Conservation (phyloP, 2,888 invertebrate genomes). For the Tetranychus truncatus region DNA sequence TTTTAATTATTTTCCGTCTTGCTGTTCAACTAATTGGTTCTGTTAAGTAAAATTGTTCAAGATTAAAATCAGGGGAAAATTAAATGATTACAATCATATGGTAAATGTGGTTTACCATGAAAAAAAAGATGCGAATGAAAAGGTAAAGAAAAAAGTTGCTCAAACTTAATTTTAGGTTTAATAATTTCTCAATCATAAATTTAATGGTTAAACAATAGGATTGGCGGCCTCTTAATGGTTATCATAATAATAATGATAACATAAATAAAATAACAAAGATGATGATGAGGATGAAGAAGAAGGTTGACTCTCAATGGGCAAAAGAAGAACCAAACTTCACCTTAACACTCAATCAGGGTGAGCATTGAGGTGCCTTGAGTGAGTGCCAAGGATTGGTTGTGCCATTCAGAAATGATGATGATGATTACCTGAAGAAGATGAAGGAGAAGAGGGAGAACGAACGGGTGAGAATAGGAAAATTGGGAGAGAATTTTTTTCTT, state of each 20-base stretch:
- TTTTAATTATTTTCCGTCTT: too few species aligned
- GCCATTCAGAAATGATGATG: neutral
- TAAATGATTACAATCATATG: too few species aligned
- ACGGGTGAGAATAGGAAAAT: constrained; percentile 1
- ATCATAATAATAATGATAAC: neutral
- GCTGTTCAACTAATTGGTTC: too few species aligned
- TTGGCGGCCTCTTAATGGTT: neutral
- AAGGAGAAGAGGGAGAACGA: neutral
- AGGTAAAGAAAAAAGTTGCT: too few species aligned
- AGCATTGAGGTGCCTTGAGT: neutral
- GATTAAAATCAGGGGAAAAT: too few species aligned
- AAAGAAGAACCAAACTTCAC: neutral
- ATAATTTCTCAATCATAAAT: too few species aligned
- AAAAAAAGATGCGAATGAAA: too few species aligned
- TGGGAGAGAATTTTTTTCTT: neutral
- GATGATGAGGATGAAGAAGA: neutral
- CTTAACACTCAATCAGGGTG: neutral
- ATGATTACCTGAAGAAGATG: neutral
- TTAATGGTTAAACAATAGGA: neutral
- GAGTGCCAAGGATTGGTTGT: neutral
- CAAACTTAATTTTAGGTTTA: too few species aligned
- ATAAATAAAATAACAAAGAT: neutral
- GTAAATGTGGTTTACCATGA: too few species aligned
- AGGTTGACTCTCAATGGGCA: neutral
- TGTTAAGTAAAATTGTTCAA: too few species aligned